Evolutionary conservation across 2,113 vertebrate genomes (phyloP), one percentile per base, ranked within the genome.

Genomic region (Pyrgilauda ruficollis): DNA sequence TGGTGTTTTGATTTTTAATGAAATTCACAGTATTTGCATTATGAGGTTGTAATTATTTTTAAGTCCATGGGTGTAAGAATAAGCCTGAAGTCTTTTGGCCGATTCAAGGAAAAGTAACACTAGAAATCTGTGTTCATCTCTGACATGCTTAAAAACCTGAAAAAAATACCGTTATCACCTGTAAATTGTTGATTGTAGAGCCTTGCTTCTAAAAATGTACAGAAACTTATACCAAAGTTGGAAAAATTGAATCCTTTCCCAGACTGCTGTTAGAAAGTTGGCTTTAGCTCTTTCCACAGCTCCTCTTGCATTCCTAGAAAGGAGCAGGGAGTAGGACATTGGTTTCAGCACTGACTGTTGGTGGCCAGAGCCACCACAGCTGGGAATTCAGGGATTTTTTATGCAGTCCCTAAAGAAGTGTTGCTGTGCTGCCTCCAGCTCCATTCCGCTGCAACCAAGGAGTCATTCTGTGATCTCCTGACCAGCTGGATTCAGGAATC

Each of bases 1-100:
- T 74, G 84, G 61, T 83, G 72, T 70, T 89, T 85, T 77, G 94
- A 80, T 92, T 96, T 95, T 87, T 88, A 94, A 90, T 89, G 75
- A 72, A 82, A 91, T 94, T 79, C 74, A 23, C 49, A 50, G 64
- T 90, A 59, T 91, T 91, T 92, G 75, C 82, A 56, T 84, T 66
- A 70, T 53, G 67, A 95, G 67, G 17, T 84, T 92, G 15, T 73
- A 76, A 89, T 86, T 50, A 69, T 69, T 90, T 91, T 27, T 66
- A 68, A 66, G 59, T 55, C 59, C 30, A 0, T 22, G 31, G 28
- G 58, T 82, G 19, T 86, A 49, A 75, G 69, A 75, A 58, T 66
- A 63, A 69, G 24, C 46, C 62, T 79, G 81, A 75, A 87, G 30
- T 61, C 75, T 44, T 66, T 59, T 47, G 72, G 62, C 50, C 80